These are phyloP conservation scores for Apamea epomidion DNA, from an alignment of 2,888 invertebrate genomes.

Conservation along the genomic window DNA sequence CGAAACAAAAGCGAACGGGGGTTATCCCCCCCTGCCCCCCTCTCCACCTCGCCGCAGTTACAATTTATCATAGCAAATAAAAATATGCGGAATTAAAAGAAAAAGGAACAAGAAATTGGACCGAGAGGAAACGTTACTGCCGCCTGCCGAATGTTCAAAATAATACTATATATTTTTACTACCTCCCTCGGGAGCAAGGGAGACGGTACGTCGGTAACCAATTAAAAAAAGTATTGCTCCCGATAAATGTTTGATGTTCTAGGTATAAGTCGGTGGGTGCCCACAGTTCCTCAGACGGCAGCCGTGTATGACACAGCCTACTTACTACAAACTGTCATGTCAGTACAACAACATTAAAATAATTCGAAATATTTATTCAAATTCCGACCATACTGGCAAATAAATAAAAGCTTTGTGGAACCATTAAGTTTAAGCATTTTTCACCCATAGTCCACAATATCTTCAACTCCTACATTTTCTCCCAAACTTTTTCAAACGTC, in stretches of 20 bases:
- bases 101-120: slow-evolving; percentile 87
- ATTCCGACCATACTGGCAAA: neutral
- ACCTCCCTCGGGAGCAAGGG: slow-evolving; percentile 73
- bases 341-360: neutral
- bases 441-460: neutral
- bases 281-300: slow-evolving; percentile 9
- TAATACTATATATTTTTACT: slow-evolving; percentile 83
- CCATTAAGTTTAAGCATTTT: neutral
- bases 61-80: slow-evolving; percentile 91
- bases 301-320: slow-evolving; percentile 2
- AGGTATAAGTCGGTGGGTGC: slow-evolving; percentile 32
- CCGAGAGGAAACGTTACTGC: slow-evolving; percentile 81
- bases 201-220: slow-evolving; percentile 75
- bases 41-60: slow-evolving; percentile 81
- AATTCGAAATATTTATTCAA: neutral
- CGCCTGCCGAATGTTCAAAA: slow-evolving; percentile 81
- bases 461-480: neutral
- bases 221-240: slow-evolving; percentile 71
- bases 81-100: slow-evolving; percentile 90
- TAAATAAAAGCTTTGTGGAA: neutral
- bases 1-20: slow-evolving; percentile 88
- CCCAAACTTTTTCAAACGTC: neutral
- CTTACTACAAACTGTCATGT: neutral
- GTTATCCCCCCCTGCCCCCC: slow-evolving; percentile 72
- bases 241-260: slow-evolving; percentile 65